Base-by-base conservation (phyloP, 2,113 vertebrate species). In the Cyprinodon brontotheroides region DNA sequence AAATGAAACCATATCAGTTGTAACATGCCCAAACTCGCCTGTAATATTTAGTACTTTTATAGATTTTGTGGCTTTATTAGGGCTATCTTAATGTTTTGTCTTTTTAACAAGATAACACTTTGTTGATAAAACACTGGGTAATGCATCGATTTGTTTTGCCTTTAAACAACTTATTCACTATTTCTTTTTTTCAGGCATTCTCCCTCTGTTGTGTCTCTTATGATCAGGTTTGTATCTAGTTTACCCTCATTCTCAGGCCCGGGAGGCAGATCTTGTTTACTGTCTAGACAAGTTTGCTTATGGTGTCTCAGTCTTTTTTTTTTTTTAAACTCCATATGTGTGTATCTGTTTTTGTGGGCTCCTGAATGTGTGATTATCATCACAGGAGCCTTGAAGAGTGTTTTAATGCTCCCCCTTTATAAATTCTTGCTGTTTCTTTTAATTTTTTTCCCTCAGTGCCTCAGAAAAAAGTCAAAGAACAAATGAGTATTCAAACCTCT, bases 381-480 rank as follows among this genome's bases (percentile, higher is more conserved):
- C 69, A 63, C 5, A 0, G 40, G 50, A 65, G 38, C 36, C 53
- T 37, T 61, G 17, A 59, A 62, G 71, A 61, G 66, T 68, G 57
- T 79, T 61, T 66, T 45, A 66, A 36, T 72, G 74, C 72, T 74
- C 48, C 75, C 60, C 22, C 61, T 57, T 84, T 72, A 71, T 71
- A 65, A 73, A 88, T 85, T 86, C 70, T 71, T 36, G 38, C 7
- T 11, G 0, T 59, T 61, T 68, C 45, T 66, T 67, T 62, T 84
- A 48, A 53, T 70, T 20, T 11, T 79, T 70, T 77, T 15, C 64
- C 37, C 68, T 57, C 41, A 14, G 72, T 45, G 59, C 8, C 38
- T 80, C 70, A 47, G 70, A 67, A 63, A 68, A 75, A 87, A 78
- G 80, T 90, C 82, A 60, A 40, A 80, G 47, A 84, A 4, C 75